phyloP scores from a whole-genome alignment of 2,888 invertebrate species.

The Hoplodrina blanda region DNA sequence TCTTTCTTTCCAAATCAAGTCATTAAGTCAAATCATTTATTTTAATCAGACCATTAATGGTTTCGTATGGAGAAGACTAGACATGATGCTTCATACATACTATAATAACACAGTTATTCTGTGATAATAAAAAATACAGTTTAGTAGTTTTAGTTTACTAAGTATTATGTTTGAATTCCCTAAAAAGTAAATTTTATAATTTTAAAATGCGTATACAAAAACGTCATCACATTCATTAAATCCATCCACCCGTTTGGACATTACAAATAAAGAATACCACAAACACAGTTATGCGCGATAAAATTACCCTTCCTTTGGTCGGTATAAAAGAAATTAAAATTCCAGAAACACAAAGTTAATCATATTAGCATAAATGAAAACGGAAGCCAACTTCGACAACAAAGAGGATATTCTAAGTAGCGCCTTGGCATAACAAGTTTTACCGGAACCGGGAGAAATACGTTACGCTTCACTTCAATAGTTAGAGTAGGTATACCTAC shows the following conservation, averaged over 20 bases:
- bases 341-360: slow-evolving; percentile 17
- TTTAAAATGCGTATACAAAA: background rate
- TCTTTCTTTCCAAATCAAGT: too few relatives aligned
- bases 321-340: slow-evolving; percentile 12
- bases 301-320: background rate
- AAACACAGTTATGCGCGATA: background rate
- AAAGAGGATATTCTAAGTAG: slow-evolving; percentile 15
- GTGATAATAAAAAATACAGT: too few relatives aligned
- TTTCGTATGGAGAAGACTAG: too few relatives aligned
- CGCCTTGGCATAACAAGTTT: slow-evolving; percentile 30
- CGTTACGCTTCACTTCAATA: slow-evolving; percentile 33
- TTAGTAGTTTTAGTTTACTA: too few relatives aligned
- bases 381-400: slow-evolving; percentile 13
- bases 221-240: background rate
- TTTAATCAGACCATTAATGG: too few relatives aligned
- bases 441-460: slow-evolving; percentile 21
- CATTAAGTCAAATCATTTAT: too few relatives aligned
- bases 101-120: too few relatives aligned
- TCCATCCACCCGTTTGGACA: background rate
- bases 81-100: too few relatives aligned
- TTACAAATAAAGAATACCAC: background rate
- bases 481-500: too few relatives aligned
- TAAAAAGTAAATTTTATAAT: too few relatives aligned
- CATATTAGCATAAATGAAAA: slow-evolving; percentile 30
- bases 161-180: too few relatives aligned